phyloP scores from a whole-genome alignment of 1,140 invertebrate species.

The Heliconius nattereri region DNA sequence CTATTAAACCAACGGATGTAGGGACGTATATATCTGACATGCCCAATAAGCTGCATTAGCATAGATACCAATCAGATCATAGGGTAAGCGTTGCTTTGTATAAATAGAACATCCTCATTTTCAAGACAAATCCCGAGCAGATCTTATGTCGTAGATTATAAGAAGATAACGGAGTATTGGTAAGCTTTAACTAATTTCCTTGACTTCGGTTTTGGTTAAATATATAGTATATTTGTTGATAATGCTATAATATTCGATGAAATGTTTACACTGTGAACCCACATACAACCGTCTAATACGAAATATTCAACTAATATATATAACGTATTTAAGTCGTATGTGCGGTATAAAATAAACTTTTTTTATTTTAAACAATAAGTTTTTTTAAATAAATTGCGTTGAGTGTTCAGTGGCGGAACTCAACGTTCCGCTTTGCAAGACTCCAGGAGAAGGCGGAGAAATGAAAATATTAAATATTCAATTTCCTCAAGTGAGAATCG shows the following conservation, averaged over 20 bases:
- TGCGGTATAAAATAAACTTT: no score
- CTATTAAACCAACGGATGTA: not conserved
- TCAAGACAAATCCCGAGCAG: not conserved
- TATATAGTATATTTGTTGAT: not conserved
- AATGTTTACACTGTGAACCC: not conserved
- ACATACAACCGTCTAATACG: no score
- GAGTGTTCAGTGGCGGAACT: no score
- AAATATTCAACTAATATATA: no score
- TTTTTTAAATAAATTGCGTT: no score
- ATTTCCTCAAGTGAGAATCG: no score
- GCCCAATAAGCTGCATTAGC: not conserved
- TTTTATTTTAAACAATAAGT: no score
- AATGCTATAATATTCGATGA: not conserved
- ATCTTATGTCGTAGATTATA: not conserved
- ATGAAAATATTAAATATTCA: no score
- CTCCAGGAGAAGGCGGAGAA: no score
- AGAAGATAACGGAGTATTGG: not conserved
- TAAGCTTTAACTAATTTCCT: not conserved
- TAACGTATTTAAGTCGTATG: no score
- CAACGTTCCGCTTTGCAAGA: no score
- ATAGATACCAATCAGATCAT: slow-evolving; percentile 8
- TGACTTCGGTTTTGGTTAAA: not conserved
- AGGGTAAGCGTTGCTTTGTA: not conserved
- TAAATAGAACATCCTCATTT: slow-evolving; percentile 7
- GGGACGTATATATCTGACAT: not conserved